phyloP scores from a whole-genome alignment of 2,888 invertebrate species.

The Anthophora plumipes region DNA sequence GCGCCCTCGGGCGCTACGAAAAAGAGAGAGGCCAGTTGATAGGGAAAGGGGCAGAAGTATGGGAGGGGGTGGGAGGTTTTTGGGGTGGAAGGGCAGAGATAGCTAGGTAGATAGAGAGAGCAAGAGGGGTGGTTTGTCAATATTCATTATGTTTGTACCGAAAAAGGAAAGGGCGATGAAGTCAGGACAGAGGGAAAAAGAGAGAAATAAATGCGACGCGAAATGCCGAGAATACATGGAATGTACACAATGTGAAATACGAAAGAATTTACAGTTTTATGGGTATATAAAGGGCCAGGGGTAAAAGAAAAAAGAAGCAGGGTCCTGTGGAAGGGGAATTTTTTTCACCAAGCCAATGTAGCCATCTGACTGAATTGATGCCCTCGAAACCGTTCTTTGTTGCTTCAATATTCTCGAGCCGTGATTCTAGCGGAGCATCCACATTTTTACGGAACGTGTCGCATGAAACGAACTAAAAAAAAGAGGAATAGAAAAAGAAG shows the following conservation, averaged over 20 bases:
- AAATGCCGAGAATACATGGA: slow-evolving; percentile 53
- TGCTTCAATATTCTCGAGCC: slow-evolving; percentile 62
- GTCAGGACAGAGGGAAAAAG: slow-evolving; percentile 13
- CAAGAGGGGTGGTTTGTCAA: slow-evolving; percentile 71
- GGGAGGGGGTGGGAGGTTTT: neutral
- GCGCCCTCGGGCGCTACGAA: slow-evolving; percentile 66
- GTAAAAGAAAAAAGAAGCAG: slow-evolving; percentile 5
- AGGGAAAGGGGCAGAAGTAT: no score
- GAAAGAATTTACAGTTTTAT: slow-evolving; percentile 69
- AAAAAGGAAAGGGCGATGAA: slow-evolving; percentile 55
- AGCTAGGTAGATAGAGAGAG: neutral
- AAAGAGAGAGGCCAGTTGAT: slow-evolving; percentile 14
- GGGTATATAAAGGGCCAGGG: slow-evolving; percentile 55
- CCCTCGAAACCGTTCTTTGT: slow-evolving; percentile 67
- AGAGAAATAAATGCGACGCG: slow-evolving; percentile 44
- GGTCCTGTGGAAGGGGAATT: slow-evolving; percentile 38
- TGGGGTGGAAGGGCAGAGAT: neutral
- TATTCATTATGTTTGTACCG: slow-evolving; percentile 76
- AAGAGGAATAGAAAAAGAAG: slow-evolving; percentile 8
- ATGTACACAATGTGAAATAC: slow-evolving; percentile 49
- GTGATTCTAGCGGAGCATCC: slow-evolving; percentile 57
- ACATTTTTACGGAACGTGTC: slow-evolving; percentile 54
- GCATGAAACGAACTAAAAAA: slow-evolving; percentile 39
- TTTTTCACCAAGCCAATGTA: slow-evolving; percentile 60
- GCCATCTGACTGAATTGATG: slow-evolving; percentile 68